A percentile compares a stretch with the other conserved stretches of the same genome.
These are phyloP conservation scores for Paedocypris sp. DNA, from an alignment of 2,113 vertebrate species.

Conservation along the genomic window DNA sequence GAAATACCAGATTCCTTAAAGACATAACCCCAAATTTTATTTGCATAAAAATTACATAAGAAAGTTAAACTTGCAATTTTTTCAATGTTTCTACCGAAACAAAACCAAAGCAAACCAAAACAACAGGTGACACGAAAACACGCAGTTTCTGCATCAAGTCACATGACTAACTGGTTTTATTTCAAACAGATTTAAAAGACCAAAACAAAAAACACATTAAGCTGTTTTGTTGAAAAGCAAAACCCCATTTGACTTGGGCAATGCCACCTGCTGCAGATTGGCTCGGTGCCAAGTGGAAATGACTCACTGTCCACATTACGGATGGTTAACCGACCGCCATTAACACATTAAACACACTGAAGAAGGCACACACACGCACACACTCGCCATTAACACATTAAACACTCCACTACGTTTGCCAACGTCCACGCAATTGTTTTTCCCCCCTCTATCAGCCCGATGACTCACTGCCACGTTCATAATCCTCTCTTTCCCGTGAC, in stretches of 20 bases:
- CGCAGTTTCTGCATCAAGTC: too few species aligned
- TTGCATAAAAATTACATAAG: too few species aligned
- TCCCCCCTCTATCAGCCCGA: slow-evolving; percentile 1
- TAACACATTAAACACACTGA: slow-evolving; percentile 55
- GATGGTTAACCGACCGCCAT: slow-evolving; percentile 45
- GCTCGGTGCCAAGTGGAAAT: slow-evolving; percentile 35
- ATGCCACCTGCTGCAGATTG: slow-evolving; percentile 39
- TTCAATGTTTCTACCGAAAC: too few species aligned
- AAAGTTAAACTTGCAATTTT: too few species aligned
- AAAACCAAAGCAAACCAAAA: too few species aligned
- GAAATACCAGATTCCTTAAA: too few species aligned
- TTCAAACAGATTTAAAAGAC: not conserved
- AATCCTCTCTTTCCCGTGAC: slow-evolving; percentile 27
- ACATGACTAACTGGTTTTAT: too few species aligned
- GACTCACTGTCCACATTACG: slow-evolving; percentile 45
- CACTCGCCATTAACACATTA: slow-evolving; percentile 43
- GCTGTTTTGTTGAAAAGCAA: slow-evolving; percentile 27
- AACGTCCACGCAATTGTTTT: slow-evolving; percentile 28
- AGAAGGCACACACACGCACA: slow-evolving; percentile 15
- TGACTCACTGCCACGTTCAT: slow-evolving; percentile 39
- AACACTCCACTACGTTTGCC: slow-evolving; percentile 39
- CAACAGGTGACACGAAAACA: too few species aligned
- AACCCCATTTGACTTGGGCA: slow-evolving; percentile 13
- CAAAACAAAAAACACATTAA: not conserved
- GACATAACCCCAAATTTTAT: too few species aligned